Conservation (phyloP, 2,113 vertebrate species). For the Megaleporinus macrocephalus region DNA sequence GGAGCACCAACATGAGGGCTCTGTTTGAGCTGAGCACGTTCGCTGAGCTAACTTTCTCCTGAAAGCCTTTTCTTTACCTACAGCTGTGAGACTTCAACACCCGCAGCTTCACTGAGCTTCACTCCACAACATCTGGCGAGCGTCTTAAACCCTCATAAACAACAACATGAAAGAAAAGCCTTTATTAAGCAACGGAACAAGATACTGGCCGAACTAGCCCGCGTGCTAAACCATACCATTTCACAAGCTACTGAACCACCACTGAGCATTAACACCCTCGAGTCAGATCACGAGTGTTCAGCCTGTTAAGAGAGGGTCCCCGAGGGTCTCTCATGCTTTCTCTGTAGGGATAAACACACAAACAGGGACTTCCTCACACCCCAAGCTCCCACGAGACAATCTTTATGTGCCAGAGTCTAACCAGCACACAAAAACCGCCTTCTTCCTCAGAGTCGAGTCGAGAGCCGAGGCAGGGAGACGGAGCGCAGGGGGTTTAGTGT, state of each 20-base stretch:
- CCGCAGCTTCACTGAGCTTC: neutral
- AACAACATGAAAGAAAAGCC: no score
- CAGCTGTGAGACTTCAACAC: neutral
- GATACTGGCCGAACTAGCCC: no score
- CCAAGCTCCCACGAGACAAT: neutral
- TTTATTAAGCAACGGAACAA: no score
- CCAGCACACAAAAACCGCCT: conserved; percentile 11
- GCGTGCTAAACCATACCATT: no score
- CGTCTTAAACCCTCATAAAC: no score
- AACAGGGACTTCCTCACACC: neutral
- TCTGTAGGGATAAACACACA: neutral
- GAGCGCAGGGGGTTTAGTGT: neutral
- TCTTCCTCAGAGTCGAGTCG: neutral
- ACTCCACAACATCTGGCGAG: no score
- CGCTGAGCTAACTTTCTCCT: neutral
- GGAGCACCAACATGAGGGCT: neutral
- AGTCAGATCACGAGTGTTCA: neutral
- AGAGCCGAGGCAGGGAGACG: neutral
- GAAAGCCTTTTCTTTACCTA: neutral
- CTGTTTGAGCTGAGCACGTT: neutral
- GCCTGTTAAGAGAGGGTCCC: neutral
- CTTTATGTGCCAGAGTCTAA: neutral
- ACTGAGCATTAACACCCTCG: neutral
- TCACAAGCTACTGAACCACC: no score
- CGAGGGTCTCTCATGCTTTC: neutral